Conservation (phyloP, 2,888 invertebrate species). For the Dilophus febrilis region DNA sequence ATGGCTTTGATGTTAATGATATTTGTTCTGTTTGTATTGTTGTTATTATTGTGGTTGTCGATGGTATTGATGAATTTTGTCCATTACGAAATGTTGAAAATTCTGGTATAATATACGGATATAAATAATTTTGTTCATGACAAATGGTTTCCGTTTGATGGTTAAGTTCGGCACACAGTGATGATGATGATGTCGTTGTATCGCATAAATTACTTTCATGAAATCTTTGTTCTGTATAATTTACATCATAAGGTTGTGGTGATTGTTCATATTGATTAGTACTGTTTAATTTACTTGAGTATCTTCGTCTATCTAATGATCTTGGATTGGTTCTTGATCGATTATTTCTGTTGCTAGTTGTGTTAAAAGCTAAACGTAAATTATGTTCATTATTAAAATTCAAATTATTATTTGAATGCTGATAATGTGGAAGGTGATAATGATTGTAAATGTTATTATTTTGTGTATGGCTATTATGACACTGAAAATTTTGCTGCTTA, state of each 20-base stretch:
- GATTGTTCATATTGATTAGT: conserved; percentile 18
- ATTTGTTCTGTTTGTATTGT: conserved; percentile 7
- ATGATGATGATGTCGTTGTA: conserved; percentile 20
- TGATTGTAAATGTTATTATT: conserved; percentile 17
- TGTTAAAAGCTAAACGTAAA: not conserved
- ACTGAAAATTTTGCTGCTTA: too few relatives aligned
- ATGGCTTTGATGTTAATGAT: conserved; percentile 4
- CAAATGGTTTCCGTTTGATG: not conserved
- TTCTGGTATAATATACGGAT: conserved; percentile 32
- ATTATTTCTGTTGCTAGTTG: conserved; percentile 1
- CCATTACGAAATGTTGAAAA: conserved; percentile 10
- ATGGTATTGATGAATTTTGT: not conserved
- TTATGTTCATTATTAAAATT: conserved; percentile 1
- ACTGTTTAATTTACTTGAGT: conserved; percentile 8
- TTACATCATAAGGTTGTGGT: conserved; percentile 15
- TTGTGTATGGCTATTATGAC: too few relatives aligned
- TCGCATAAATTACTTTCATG: conserved; percentile 67
- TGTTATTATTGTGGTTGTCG: conserved; percentile 8
- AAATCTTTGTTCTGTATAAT: conserved; percentile 49
- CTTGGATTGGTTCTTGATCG: conserved; percentile 26
- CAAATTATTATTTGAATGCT: conserved; percentile 5
- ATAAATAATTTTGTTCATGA: conserved; percentile 25
- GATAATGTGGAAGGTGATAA: conserved; percentile 5
- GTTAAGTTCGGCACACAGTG: not conserved
- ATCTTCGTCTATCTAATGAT: conserved; percentile 23